Evolutionary conservation across 2,888 invertebrate species (phyloP).

Genomic region (Meandrusa payeni): DNA sequence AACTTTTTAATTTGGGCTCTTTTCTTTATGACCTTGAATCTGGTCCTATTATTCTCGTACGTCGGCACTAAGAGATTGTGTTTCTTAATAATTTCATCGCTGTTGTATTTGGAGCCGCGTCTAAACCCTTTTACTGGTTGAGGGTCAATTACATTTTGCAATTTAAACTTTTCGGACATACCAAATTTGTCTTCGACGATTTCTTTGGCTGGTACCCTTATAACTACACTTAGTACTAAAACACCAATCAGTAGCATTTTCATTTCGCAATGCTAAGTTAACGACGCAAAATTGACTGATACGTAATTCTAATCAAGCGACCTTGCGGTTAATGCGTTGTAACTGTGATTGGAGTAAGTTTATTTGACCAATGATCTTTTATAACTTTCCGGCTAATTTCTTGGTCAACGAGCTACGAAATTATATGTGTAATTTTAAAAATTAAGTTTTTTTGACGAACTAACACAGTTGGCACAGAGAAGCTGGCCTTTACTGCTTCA

Average conservation of each 20-base stretch:
- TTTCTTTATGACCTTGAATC: constrained; percentile 32
- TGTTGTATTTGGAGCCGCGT: not conserved
- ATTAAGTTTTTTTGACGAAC: too few species aligned
- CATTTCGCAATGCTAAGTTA: constrained; percentile 11
- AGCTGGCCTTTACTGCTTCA: too few species aligned
- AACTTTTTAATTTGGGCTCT: constrained; percentile 19
- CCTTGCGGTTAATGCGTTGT: constrained; percentile 7
- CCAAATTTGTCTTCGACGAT: constrained; percentile 8
- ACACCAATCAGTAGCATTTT: constrained; percentile 8
- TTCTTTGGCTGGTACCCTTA: not conserved
- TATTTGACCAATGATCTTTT: constrained; percentile 4
- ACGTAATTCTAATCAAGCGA: constrained; percentile 16
- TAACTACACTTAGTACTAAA: constrained; percentile 3
- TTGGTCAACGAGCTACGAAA: constrained; percentile 9
- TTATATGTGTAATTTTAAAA: too few species aligned
- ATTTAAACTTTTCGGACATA: constrained; percentile 15
- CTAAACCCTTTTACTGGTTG: not conserved
- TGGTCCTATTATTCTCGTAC: constrained; percentile 36
- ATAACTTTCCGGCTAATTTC: constrained; percentile 14
- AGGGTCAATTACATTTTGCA: constrained; percentile 10
- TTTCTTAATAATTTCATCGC: constrained; percentile 8
- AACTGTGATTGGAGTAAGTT: constrained; percentile 6
- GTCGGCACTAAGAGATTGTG: constrained; percentile 27
- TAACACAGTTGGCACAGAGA: too few species aligned
- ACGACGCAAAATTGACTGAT: constrained; percentile 3